A percentile compares a stretch with the other conserved stretches of the same genome.
Conservation (phyloP, 2,888 invertebrate genomes). For the Drosophila fungiperda region DNA sequence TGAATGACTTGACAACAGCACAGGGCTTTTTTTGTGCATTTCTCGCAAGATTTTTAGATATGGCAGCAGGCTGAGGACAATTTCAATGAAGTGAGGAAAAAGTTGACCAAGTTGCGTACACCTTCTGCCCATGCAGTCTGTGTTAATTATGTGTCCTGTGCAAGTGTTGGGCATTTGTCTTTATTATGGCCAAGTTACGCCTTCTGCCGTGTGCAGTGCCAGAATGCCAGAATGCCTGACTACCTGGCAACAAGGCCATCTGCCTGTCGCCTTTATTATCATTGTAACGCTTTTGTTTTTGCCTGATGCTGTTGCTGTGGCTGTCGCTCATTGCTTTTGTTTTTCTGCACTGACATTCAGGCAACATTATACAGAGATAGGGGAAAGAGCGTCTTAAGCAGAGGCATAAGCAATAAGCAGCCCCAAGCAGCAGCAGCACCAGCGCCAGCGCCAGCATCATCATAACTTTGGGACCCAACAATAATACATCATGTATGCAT, state of each 20-base stretch:
- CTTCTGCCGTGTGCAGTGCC: constrained; percentile 16
- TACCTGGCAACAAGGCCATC: constrained; percentile 76
- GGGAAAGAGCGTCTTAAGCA: constrained; percentile 19
- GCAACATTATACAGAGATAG: constrained; percentile 35
- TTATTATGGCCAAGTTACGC: constrained; percentile 62
- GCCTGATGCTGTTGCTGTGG: constrained; percentile 28
- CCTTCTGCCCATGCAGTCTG: constrained; percentile 24
- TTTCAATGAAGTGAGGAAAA: constrained; percentile 32
- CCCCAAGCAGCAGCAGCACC: constrained; percentile 30
- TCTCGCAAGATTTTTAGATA: constrained; percentile 15
- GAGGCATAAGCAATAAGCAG: constrained; percentile 31
- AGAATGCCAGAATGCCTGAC: constrained; percentile 42
- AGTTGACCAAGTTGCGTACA: constrained; percentile 28
- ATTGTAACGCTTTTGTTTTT: constrained; percentile 64
- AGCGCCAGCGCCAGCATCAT: constrained; percentile 20
- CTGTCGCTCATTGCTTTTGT: constrained; percentile 61
- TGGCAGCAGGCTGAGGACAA: not conserved
- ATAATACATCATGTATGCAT: constrained; percentile 79
- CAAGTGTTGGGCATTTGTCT: constrained; percentile 77
- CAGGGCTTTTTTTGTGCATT: constrained; percentile 9
- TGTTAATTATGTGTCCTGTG: constrained; percentile 77
- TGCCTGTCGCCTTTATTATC: constrained; percentile 73
- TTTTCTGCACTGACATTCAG: constrained; percentile 76
- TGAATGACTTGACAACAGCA: constrained; percentile 19
- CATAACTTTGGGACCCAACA: constrained; percentile 60